These are phyloP conservation scores for Sepioteuthis lessoniana DNA, from an alignment of 2,888 invertebrate species.

Conservation along the genomic window DNA sequence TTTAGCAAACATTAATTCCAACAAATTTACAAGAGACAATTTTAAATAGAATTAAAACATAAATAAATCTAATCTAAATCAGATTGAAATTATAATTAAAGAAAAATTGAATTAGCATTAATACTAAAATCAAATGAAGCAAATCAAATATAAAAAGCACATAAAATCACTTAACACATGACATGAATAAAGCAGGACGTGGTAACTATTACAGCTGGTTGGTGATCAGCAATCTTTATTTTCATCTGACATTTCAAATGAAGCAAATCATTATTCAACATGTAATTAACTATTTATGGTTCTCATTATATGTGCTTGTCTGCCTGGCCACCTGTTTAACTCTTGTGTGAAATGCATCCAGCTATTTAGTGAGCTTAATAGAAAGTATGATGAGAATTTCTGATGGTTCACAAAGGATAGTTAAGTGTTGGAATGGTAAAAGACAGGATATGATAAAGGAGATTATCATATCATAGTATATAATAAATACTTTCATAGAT, in stretches of 20 bases:
- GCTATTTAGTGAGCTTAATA: background rate
- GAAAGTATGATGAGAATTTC: background rate
- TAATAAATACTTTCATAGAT: background rate
- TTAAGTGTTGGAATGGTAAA: background rate
- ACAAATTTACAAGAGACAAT: background rate
- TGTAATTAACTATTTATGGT: background rate
- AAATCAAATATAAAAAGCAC: background rate
- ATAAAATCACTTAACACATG: background rate
- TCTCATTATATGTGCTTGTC: background rate
- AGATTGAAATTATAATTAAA: background rate
- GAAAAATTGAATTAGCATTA: background rate
- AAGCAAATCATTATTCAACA: background rate
- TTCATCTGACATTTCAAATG: conserved; percentile 20
- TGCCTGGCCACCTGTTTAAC: background rate
- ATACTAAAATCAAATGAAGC: too few relatives aligned
- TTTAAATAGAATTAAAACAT: background rate
- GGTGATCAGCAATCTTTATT: background rate
- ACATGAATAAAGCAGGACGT: background rate
- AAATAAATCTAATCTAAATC: background rate
- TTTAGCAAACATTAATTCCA: background rate
- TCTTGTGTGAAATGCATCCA: background rate
- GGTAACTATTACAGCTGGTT: background rate
- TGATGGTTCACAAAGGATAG: background rate
- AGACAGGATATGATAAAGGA: background rate
- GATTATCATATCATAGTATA: background rate